phyloP scores from a whole-genome alignment of 2,888 invertebrate genomes.

The Synanthedon myopaeformis region DNA sequence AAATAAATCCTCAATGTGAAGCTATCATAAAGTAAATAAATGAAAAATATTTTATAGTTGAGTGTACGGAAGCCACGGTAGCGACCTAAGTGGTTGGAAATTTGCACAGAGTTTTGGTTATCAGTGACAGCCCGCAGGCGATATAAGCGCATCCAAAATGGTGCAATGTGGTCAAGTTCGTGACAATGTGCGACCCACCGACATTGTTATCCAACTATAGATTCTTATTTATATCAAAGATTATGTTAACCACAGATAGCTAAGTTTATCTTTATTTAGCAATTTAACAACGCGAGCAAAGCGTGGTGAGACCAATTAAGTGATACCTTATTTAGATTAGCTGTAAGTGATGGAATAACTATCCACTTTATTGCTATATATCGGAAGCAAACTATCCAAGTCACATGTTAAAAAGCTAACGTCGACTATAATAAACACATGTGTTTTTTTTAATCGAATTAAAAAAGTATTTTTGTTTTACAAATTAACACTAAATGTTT shows the following conservation, averaged over 20 bases:
- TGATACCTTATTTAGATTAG: too few relatives aligned
- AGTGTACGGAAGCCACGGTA: not conserved
- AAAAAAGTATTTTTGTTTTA: too few relatives aligned
- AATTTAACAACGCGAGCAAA: too few relatives aligned
- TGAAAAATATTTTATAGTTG: not conserved
- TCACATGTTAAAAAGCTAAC: too few relatives aligned
- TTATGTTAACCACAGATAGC: not conserved
- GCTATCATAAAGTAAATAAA: not conserved
- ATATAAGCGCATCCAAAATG: slow-evolving; percentile 38
- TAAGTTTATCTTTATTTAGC: not conserved
- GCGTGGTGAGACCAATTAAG: too few relatives aligned
- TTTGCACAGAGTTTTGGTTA: slow-evolving; percentile 50
- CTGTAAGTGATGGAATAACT: too few relatives aligned
- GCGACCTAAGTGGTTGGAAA: slow-evolving; percentile 8
- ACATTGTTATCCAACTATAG: not conserved
- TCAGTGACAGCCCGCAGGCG: slow-evolving; percentile 41
- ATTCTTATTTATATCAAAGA: not conserved
- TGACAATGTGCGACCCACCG: slow-evolving; percentile 32
- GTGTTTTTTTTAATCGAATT: too few relatives aligned
- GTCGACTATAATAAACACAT: too few relatives aligned
- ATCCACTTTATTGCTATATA: too few relatives aligned
- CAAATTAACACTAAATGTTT: too few relatives aligned
- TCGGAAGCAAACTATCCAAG: too few relatives aligned
- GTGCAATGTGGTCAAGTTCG: slow-evolving; percentile 41
- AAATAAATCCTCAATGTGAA: too few relatives aligned